Evolutionary conservation across 2,888 invertebrate genomes (phyloP).

Genomic region (Clostera curtula): DNA sequence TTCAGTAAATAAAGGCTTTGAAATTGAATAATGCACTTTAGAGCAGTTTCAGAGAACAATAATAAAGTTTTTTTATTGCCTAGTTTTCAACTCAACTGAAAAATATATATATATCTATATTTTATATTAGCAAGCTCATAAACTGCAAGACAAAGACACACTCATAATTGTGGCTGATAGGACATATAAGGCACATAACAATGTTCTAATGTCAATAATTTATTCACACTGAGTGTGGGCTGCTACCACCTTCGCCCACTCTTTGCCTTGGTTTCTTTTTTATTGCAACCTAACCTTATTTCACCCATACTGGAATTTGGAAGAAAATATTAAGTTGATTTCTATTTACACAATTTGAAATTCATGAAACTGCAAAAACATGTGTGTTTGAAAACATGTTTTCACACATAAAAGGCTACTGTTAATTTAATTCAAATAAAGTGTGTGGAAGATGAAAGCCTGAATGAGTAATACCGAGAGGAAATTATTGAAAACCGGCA

Average conservation of each 20-base stretch:
- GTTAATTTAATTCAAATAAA: conserved; percentile 25
- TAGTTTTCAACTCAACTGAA: too few relatives aligned
- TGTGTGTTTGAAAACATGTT: conserved; percentile 10
- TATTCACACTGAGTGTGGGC: conserved; percentile 66
- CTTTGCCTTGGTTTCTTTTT: conserved; percentile 55
- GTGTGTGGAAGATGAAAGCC: conserved; percentile 30
- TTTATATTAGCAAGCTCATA: too few relatives aligned
- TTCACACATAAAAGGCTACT: conserved; percentile 8
- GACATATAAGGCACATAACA: conserved; percentile 56
- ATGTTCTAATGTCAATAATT: conserved; percentile 65
- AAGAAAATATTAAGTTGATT: not conserved
- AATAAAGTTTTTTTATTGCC: too few relatives aligned
- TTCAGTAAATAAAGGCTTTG: too few relatives aligned
- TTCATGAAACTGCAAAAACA: conserved; percentile 13
- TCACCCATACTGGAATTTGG: not conserved
- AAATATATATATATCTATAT: too few relatives aligned
- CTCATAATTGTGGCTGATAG: conserved; percentile 40
- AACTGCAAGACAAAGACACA: conserved; percentile 35
- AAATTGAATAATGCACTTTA: not conserved
- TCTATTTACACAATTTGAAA: conserved; percentile 3
- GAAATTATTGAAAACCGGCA: conserved; percentile 60
- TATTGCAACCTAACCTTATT: conserved; percentile 1
- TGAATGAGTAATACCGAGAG: conserved; percentile 35
- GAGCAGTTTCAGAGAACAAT: not conserved
- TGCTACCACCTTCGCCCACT: conserved; percentile 59